A percentile compares a stretch with the other conserved stretches of the same genome.
These are phyloP conservation scores for Sceloporus undulatus DNA, from an alignment of 2,113 vertebrate species.

Conservation along the genomic window DNA sequence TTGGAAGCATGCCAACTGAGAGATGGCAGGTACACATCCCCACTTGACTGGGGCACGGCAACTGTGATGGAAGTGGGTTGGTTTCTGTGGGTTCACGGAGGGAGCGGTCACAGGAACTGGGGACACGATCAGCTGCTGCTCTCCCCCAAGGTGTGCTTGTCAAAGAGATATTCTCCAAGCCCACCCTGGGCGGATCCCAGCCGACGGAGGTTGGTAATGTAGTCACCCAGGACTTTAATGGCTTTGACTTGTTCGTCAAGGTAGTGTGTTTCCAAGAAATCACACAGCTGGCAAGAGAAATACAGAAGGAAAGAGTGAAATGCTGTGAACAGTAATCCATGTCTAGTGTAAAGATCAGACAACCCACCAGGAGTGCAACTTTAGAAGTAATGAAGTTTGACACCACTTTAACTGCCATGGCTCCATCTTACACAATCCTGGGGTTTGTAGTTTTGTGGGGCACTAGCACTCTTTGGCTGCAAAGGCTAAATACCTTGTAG, in stretches of 20 bases:
- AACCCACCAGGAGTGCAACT: too few species aligned
- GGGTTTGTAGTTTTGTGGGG: too few species aligned
- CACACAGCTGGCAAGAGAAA: conserved; percentile 49
- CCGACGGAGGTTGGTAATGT: conserved; percentile 80
- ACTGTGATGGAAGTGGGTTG: neutral
- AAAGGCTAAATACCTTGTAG: too few species aligned
- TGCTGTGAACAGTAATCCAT: too few species aligned
- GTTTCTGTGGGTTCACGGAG: conserved; percentile 31
- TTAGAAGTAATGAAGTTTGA: too few species aligned
- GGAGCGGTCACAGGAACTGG: neutral
- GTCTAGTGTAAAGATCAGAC: neutral
- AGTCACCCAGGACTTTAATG: conserved; percentile 76
- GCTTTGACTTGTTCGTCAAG: conserved; percentile 55
- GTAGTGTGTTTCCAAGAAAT: conserved; percentile 65
- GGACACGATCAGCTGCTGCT: conserved; percentile 63
- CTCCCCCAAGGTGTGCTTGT: conserved; percentile 63
- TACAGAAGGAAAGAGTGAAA: neutral
- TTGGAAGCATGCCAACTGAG: conserved; percentile 51
- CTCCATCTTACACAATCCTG: too few species aligned
- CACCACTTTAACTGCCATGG: too few species aligned
- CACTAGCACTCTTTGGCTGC: too few species aligned
- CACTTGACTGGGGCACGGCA: conserved; percentile 29
- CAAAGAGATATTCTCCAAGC: conserved; percentile 69
- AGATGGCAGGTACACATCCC: neutral
- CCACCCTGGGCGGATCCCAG: conserved; percentile 69